Conservation (phyloP, 1,140 invertebrate species). For the Frieseomelitta varia region DNA sequence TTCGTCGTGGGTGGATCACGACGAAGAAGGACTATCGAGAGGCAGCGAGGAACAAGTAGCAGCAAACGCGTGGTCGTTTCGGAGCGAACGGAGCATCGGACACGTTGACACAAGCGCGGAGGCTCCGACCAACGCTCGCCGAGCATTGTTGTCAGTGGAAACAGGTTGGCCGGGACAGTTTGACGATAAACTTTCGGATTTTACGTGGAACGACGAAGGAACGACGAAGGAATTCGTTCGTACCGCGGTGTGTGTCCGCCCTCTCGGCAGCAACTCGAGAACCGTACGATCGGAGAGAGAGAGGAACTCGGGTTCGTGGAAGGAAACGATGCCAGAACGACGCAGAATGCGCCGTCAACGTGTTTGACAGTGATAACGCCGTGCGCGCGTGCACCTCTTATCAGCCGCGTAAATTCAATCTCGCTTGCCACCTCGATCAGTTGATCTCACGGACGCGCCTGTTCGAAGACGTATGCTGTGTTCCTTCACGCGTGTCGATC, state of each 20-base stretch:
- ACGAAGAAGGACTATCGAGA: not conserved
- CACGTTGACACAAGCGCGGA: not conserved
- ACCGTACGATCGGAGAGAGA: not conserved
- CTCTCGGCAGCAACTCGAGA: constrained; percentile 12
- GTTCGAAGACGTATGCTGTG: constrained; percentile 17
- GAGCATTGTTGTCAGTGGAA: constrained; percentile 38
- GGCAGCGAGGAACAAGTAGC: too few relatives aligned
- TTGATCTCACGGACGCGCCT: constrained; percentile 43
- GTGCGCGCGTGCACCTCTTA: constrained; percentile 53
- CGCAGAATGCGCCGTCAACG: constrained; percentile 48
- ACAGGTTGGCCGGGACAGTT: constrained; percentile 36
- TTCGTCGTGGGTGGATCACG: constrained; percentile 25
- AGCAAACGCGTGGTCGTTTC: not conserved
- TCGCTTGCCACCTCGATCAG: constrained; percentile 38
- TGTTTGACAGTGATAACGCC: constrained; percentile 57
- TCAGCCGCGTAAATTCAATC: constrained; percentile 52
- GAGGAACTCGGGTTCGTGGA: constrained; percentile 45
- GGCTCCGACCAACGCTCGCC: not conserved
- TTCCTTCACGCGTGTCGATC: constrained; percentile 16
- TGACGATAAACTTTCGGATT: constrained; percentile 48
- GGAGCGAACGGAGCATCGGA: not conserved
- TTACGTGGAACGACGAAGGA: constrained; percentile 27
- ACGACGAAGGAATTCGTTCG: constrained; percentile 46
- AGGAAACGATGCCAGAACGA: constrained; percentile 32
- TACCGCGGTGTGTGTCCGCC: not conserved